A percentile compares a stretch with the other conserved stretches of the same genome.
These are phyloP conservation scores for Cryptotermes secundus DNA, from an alignment of 1,140 invertebrate species.

Conservation along the genomic window DNA sequence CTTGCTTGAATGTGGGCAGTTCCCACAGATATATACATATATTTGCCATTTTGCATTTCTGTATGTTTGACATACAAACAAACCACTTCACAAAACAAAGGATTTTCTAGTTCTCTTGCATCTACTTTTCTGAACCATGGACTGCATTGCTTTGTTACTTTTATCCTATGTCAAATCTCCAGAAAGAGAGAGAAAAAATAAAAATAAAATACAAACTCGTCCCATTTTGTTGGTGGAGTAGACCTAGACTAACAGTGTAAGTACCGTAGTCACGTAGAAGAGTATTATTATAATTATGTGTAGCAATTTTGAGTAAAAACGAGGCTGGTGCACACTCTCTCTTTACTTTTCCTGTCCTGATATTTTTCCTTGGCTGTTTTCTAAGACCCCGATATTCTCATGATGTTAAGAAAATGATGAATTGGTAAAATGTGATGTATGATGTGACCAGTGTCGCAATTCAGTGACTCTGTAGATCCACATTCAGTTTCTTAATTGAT, in stretches of 20 bases:
- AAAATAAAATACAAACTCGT: conserved; percentile 11
- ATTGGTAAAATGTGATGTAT: too few relatives aligned
- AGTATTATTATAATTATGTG: conserved; percentile 32
- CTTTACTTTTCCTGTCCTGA: conserved; percentile 24
- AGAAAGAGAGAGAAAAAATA: conserved; percentile 30
- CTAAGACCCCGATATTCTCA: neutral
- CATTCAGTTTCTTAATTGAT: too few relatives aligned
- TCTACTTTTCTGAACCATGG: conserved; percentile 25
- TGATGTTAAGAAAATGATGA: neutral
- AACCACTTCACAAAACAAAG: conserved; percentile 23
- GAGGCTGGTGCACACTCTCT: conserved; percentile 30
- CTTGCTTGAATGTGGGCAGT: too few relatives aligned
- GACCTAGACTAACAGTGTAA: conserved; percentile 33
- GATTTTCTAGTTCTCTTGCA: conserved; percentile 21
- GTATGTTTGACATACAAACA: conserved; percentile 17
- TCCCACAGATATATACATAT: neutral
- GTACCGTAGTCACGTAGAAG: conserved; percentile 33
- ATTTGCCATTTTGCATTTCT: neutral
- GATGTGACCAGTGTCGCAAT: too few relatives aligned
- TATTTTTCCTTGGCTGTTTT: neutral
- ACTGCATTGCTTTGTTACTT: conserved; percentile 28
- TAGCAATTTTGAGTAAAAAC: conserved; percentile 34
- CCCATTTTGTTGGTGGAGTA: conserved; percentile 34
- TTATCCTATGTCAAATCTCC: conserved; percentile 29
- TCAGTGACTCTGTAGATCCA: too few relatives aligned